phyloP scores from a whole-genome alignment of 2,888 invertebrate species.

The Napeogenes sylphis region DNA sequence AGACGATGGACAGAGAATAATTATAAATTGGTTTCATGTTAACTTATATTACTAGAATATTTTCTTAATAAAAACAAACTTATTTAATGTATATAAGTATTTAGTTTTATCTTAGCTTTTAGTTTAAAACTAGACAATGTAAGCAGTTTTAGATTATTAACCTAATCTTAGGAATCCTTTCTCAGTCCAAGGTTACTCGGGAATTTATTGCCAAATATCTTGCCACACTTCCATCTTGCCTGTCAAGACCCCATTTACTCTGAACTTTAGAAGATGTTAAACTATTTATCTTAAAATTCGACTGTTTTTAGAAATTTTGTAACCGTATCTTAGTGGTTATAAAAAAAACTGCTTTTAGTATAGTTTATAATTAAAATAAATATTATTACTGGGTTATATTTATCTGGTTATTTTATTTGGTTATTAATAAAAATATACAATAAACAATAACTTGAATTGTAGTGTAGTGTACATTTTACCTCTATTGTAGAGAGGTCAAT shows the following conservation, averaged over 20 bases:
- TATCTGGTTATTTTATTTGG: no score
- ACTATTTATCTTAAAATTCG: background rate
- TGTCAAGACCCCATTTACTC: background rate
- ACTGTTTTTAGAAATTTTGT: no score
- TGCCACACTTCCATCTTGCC: background rate
- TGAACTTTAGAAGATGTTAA: background rate
- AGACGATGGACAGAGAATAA: no score
- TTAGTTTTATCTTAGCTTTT: background rate
- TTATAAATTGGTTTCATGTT: no score
- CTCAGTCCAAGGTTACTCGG: background rate
- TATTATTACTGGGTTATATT: no score
- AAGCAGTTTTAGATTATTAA: background rate
- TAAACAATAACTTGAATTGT: slow-evolving; percentile 12
- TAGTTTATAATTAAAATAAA: no score
- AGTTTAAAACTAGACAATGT: background rate
- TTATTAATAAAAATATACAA: slow-evolving; percentile 7
- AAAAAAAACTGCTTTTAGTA: no score
- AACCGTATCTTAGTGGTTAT: no score
- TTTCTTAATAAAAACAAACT: no score
- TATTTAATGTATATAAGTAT: no score
- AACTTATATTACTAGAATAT: no score
- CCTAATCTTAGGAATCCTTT: slow-evolving; percentile 2
- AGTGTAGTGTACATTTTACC: slow-evolving; percentile 15
- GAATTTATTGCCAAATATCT: slow-evolving; percentile 2
- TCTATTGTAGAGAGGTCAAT: slow-evolving; percentile 35